Evolutionary conservation across 1,140 invertebrate species (phyloP), one percentile per base, ranked within the genome.

Genomic region (Zaprionus inermis): DNA sequence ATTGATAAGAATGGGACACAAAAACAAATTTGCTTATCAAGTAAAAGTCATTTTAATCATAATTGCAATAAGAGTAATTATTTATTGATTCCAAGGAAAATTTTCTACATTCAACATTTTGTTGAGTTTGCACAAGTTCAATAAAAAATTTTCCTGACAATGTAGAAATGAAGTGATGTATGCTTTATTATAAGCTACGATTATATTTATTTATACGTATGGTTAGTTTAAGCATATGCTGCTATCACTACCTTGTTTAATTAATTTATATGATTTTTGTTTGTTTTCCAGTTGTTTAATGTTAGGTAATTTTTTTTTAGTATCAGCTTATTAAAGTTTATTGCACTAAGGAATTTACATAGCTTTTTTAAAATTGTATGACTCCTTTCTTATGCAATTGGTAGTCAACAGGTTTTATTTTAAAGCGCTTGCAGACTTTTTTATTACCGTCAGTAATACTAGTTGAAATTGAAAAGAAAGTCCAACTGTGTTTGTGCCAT

Each of bases 401-500:
- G 59, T 34, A 41, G 46, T 65, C 52, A 72, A 72, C 73, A 66
- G 68, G 60, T 72, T 74, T 70, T 52, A 28, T 51, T 70, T 61
- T 16, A 2, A 58, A 12, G 34, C 20, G 44, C 44, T 44, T 64
- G 41, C 41, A 63, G 51, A n/a, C 16, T 28, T 49, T 49, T 49
- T 22, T 49, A 49, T 11, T 22, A 12, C 10, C 7, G 44, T 49
- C 6, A 28, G 46, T 59, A 28, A 76, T 79, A 82, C 83, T 72
- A 81, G 79, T 83, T 88, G 14, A 79, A 88, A 88, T 79, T 88
- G 72, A 86, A 88, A 86, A 86, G 82, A 86, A 86, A 86, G 82
- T 86, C 46, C 46, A 52, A 63, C 60, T 64, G 54, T 74, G 55
- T 72, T 76, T 32, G 58, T 56, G 65, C 58, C 64, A 63, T 55